Conservation (phyloP, 2,888 invertebrate species). For the Emmelina monodactyla region DNA sequence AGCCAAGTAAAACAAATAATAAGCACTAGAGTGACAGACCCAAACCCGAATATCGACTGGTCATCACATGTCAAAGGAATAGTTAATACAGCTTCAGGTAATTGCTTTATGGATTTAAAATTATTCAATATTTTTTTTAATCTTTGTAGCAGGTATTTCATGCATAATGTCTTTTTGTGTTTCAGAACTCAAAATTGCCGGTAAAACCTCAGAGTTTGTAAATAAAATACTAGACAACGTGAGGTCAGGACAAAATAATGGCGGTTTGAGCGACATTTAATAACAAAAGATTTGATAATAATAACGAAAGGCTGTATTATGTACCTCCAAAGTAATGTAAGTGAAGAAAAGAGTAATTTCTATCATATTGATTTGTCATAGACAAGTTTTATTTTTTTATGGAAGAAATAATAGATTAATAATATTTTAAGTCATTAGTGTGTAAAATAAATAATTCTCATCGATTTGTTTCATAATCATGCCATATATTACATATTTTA, state of each 20-base stretch:
- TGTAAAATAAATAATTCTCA: constrained; percentile 12
- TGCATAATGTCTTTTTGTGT: constrained; percentile 25
- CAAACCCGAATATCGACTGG: constrained; percentile 66
- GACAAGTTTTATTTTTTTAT: constrained; percentile 62
- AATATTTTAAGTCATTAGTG: constrained; percentile 33
- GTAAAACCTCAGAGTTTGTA: constrained; percentile 91
- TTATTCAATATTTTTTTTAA: not conserved
- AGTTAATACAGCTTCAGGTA: constrained; percentile 75
- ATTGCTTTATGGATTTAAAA: not conserved
- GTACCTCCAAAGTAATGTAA: constrained; percentile 66
- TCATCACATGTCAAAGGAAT: constrained; percentile 75
- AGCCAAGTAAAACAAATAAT: constrained; percentile 79
- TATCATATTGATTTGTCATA: constrained; percentile 49
- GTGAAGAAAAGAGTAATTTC: constrained; percentile 39
- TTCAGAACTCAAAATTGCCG: constrained; percentile 88
- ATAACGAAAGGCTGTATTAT: constrained; percentile 62
- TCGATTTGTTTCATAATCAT: constrained; percentile 21
- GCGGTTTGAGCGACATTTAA: constrained; percentile 79
- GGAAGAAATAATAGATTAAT: constrained; percentile 26
- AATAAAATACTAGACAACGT: constrained; percentile 91
- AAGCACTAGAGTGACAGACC: constrained; percentile 70
- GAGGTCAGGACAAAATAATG: constrained; percentile 78
- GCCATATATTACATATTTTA: constrained; percentile 20
- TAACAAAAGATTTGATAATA: not conserved
- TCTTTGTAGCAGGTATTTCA: not conserved